Evolutionary conservation across 2,797 vertebrate species (phyloP).

Genomic region (Gallirallus australis): DNA sequence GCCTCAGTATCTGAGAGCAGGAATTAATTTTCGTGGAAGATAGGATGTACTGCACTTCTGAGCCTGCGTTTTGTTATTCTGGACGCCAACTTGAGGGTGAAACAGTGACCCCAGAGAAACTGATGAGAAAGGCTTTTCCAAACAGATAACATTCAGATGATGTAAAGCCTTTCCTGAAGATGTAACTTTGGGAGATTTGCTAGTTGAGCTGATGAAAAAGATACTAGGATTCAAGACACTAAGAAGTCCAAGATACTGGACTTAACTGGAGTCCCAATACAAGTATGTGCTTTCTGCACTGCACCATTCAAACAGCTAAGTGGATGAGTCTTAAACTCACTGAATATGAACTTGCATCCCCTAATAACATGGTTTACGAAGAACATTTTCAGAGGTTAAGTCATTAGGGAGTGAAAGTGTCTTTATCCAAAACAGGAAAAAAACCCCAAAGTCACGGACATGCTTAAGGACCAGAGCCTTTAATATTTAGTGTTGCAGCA

Average conservation of each 20-base stretch:
- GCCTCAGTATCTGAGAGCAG: background rate
- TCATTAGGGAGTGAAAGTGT: background rate
- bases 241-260: background rate
- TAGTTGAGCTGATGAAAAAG: background rate
- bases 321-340: background rate
- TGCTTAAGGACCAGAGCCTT: background rate
- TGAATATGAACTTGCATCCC: background rate
- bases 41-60: background rate
- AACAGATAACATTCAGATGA: accelerated
- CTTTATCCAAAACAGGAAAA: background rate
- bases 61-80: background rate
- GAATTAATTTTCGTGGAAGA: background rate
- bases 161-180: background rate
- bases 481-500: background rate
- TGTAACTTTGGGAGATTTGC: background rate
- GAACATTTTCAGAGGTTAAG: background rate
- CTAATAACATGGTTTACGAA: too few species aligned
- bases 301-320: background rate
- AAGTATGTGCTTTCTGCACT: background rate
- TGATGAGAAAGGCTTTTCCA: background rate
- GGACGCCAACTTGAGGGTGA: background rate
- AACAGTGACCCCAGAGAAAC: background rate
- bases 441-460: background rate
- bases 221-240: background rate
- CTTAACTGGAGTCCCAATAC: background rate